Conservation (phyloP, 2,888 invertebrate genomes). For the Lithodes maja region DNA sequence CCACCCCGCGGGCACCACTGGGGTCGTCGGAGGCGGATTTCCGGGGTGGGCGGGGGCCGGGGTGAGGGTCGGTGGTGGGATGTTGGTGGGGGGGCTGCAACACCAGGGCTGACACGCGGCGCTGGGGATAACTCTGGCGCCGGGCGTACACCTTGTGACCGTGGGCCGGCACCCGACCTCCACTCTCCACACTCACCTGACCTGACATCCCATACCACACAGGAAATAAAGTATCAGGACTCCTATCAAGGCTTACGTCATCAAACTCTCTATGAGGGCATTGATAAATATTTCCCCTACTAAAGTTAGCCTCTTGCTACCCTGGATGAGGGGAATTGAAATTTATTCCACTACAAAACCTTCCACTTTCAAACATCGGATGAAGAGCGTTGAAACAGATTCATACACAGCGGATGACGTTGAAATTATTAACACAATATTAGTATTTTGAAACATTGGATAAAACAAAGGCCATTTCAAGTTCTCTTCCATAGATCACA, state of each 20-base stretch:
- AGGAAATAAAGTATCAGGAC: not conserved
- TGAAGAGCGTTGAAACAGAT: no score
- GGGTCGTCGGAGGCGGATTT: conserved; percentile 35
- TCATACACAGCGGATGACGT: no score
- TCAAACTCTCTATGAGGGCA: not conserved
- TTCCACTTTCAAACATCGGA: no score
- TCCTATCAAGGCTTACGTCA: not conserved
- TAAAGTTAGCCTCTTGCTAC: no score
- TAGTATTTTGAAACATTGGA: no score
- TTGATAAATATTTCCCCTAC: no score
- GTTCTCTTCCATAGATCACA: no score
- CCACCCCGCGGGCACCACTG: conserved; percentile 21
- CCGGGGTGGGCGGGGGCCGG: conserved; percentile 45
- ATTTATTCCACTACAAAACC: no score
- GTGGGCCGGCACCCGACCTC: conserved; percentile 40
- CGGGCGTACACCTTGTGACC: conserved; percentile 55
- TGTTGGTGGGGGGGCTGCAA: conserved; percentile 48
- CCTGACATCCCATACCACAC: conserved; percentile 51
- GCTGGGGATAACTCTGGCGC: conserved; percentile 52
- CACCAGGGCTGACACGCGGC: conserved; percentile 53
- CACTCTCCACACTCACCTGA: conserved; percentile 56
- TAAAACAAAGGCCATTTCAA: no score
- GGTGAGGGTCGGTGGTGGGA: conserved; percentile 38
- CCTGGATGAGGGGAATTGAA: no score
- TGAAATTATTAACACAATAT: no score